These are phyloP conservation scores for Xiphophorus maculatus DNA, from an alignment of 2,113 vertebrate species.

Conservation along the genomic window DNA sequence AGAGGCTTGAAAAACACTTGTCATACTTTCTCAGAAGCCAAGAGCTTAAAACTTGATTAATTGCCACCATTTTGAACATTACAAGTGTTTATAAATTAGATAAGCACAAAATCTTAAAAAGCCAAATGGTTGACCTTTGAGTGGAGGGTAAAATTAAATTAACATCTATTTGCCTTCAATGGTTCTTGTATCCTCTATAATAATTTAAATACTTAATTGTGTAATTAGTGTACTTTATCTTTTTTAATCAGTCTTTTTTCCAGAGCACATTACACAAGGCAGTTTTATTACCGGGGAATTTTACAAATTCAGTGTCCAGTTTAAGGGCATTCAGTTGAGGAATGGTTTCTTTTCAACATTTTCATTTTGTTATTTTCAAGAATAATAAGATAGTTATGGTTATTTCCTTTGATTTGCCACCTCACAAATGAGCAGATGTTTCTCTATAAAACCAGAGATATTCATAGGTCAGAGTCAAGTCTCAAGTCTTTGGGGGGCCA, in stretches of 20 bases:
- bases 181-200: neutral
- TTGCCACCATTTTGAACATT: neutral
- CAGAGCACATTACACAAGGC: neutral
- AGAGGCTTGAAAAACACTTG: constrained; percentile 24
- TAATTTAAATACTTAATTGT: neutral
- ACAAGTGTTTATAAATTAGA: neutral
- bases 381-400: neutral
- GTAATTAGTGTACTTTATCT: neutral
- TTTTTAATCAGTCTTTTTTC: neutral
- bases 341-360: neutral
- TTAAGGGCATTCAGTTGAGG: neutral
- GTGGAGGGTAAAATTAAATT: neutral
- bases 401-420: neutral
- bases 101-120: neutral
- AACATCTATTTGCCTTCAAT: neutral
- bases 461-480: neutral
- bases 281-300: neutral
- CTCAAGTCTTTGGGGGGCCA: neutral
- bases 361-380: neutral
- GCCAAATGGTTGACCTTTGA: neutral
- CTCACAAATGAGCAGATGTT: neutral
- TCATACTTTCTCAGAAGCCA: constrained; percentile 19
- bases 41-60: constrained; percentile 13
- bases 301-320: neutral
- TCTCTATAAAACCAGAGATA: neutral